These are phyloP conservation scores for Gallinago undulata DNA, from an alignment of 2,113 vertebrate species.

Conservation along the genomic window DNA sequence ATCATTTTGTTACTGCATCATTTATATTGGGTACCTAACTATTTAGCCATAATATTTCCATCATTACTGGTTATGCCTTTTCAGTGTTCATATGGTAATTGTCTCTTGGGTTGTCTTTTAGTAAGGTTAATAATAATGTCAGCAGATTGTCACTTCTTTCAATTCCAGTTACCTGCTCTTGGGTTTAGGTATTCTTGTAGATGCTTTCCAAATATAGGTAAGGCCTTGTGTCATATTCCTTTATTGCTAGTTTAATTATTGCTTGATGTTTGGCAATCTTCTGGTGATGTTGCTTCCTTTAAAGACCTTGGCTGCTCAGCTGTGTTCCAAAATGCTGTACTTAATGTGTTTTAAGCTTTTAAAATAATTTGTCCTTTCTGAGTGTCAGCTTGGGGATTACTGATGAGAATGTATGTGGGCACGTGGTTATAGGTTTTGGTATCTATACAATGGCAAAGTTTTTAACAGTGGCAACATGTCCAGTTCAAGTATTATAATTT, in stretches of 20 bases:
- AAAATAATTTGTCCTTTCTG: not conserved
- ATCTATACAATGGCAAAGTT: not conserved
- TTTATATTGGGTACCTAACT: not conserved
- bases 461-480: not conserved
- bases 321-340: fast-evolving
- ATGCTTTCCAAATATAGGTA: not conserved
- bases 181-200: not conserved
- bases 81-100: not conserved
- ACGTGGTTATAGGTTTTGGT: not conserved
- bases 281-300: not conserved
- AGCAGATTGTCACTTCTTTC: not conserved
- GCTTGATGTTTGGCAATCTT: not conserved
- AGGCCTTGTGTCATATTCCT: not conserved
- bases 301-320: not conserved
- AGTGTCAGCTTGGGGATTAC: not conserved
- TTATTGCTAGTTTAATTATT: not conserved
- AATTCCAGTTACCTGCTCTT: not conserved
- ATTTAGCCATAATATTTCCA: not conserved
- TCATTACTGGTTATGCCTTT: not conserved
- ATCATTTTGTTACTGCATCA: not conserved
- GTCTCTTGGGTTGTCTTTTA: not conserved
- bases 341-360: not conserved
- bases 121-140: not conserved
- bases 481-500: not conserved
- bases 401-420: not conserved